These are phyloP conservation scores for Drosophila parabipectinata DNA, from an alignment of 1,140 invertebrate species.

Conservation along the genomic window DNA sequence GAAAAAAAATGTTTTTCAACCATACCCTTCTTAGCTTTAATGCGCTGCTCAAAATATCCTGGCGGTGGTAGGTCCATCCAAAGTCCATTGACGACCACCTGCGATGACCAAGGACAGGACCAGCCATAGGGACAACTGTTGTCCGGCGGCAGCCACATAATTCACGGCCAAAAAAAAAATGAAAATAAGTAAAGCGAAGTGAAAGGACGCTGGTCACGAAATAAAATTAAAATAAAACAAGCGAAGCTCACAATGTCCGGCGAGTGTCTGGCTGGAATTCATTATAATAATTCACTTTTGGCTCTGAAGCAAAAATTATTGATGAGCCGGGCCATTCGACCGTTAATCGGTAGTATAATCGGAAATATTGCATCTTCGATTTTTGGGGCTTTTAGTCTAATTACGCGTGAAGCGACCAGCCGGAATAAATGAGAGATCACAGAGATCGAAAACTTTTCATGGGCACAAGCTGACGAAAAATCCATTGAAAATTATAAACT, in stretches of 20 bases:
- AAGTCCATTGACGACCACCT: conserved; percentile 53
- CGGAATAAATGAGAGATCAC: conserved; percentile 27
- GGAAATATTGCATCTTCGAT: conserved; percentile 30
- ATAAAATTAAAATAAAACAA: conserved; percentile 21
- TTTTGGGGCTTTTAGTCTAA: conserved; percentile 68
- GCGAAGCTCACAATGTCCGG: conserved; percentile 25
- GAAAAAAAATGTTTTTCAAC: background rate
- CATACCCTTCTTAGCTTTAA: conserved; percentile 38
- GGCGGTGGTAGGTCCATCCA: conserved; percentile 44
- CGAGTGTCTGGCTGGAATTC: conserved; percentile 45
- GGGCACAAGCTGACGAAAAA: too few relatives aligned
- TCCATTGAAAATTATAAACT: too few relatives aligned
- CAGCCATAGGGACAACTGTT: conserved; percentile 43
- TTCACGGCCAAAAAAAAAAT: conserved; percentile 3
- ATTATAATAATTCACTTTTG: conserved; percentile 74
- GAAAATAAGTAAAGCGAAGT: conserved; percentile 5
- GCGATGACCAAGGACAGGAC: conserved; percentile 52
- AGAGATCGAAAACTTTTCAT: too few relatives aligned
- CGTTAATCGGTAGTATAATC: conserved; percentile 24
- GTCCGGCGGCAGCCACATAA: conserved; percentile 47
- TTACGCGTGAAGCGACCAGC: conserved; percentile 62
- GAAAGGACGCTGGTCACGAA: conserved; percentile 1
- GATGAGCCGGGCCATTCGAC: conserved; percentile 33
- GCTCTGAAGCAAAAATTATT: conserved; percentile 37
- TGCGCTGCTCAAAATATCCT: conserved; percentile 14